Conservation (phyloP, 64 coral and sea anemone species). For the Anthopleura sola region DNA sequence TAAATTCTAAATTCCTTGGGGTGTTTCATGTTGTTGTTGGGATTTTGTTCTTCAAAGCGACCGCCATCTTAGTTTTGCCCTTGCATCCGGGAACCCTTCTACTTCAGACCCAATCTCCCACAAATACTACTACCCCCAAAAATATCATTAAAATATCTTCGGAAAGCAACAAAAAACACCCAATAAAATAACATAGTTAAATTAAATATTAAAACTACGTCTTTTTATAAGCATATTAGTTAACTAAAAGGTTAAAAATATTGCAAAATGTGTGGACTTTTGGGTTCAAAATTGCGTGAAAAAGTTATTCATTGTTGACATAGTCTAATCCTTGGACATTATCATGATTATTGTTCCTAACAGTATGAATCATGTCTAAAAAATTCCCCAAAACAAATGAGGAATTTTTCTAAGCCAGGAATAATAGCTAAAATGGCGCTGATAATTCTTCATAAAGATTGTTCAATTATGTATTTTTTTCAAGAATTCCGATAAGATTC, state of each 20-base stretch:
- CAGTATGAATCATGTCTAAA: neutral
- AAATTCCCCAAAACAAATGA: neutral
- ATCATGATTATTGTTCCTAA: neutral
- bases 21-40: conserved; percentile 51
- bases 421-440: neutral
- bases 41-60: conserved; percentile 24
- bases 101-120: neutral
- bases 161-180: neutral
- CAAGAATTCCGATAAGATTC: neutral
- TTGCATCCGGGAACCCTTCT: conserved; percentile 53
- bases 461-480: neutral
- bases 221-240: neutral
- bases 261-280: neutral
- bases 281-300: neutral
- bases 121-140: neutral
- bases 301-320: neutral
- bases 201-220: neutral
- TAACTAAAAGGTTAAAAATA: neutral
- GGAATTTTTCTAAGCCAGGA: neutral
- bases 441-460: neutral
- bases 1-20: conserved; percentile 57
- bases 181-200: neutral
- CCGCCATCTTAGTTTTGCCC: conserved; percentile 77
- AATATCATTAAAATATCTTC: neutral
- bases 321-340: neutral